phyloP scores from a whole-genome alignment of 2,888 invertebrate species.

The Zhuqinia jingwanae region DNA sequence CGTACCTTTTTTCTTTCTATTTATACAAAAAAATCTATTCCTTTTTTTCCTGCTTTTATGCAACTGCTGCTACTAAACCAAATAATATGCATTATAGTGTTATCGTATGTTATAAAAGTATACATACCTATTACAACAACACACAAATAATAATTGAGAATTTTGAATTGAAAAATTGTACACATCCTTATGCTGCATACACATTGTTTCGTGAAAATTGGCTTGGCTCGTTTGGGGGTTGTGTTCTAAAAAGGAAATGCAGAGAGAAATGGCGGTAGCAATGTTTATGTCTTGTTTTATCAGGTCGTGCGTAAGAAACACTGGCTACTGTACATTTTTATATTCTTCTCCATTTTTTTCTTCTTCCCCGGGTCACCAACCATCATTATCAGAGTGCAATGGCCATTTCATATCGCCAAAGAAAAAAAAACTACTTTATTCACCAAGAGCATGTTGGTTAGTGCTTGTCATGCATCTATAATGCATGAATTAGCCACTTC shows the following conservation, averaged over 20 bases:
- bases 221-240: slow-evolving; percentile 28
- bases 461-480: slow-evolving; percentile 47
- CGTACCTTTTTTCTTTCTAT: slow-evolving; percentile 66
- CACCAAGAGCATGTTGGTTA: slow-evolving; percentile 51
- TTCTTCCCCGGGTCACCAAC: slow-evolving; percentile 21
- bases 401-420: slow-evolving; percentile 16
- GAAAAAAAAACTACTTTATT: background rate
- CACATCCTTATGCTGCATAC: slow-evolving; percentile 29
- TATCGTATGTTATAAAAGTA: no score
- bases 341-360: no score
- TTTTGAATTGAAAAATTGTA: background rate
- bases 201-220: slow-evolving; percentile 59
- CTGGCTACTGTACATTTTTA: slow-evolving; percentile 58
- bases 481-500: slow-evolving; percentile 70
- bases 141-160: background rate
- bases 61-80: background rate
- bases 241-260: background rate
- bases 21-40: slow-evolving; percentile 21
- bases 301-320: slow-evolving; percentile 38
- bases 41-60: slow-evolving; percentile 7
- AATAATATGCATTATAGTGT: no score
- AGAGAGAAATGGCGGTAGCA: slow-evolving; percentile 51
- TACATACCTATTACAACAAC: background rate
- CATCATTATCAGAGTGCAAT: background rate
- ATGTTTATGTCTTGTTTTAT: slow-evolving; percentile 65